Conservation (phyloP, 2,797 vertebrate genomes). For the Tamandua tetradactyla region DNA sequence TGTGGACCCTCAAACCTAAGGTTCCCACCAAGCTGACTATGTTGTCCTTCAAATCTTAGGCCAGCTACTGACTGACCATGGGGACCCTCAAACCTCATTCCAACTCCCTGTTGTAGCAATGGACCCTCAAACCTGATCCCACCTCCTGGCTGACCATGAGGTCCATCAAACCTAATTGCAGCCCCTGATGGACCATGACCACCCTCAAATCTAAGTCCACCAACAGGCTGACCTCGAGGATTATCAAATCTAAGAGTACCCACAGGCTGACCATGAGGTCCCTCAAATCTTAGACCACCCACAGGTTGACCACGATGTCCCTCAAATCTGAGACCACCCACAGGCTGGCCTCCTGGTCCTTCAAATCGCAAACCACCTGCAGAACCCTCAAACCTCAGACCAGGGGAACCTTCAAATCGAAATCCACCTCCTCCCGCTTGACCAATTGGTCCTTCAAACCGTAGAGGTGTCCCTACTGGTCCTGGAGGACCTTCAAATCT, state of each 20-base stretch:
- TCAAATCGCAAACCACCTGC: slow-evolving; percentile 89
- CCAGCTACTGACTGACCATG: slow-evolving; percentile 84
- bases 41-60: slow-evolving; percentile 84
- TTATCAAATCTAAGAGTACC: slow-evolving; percentile 89
- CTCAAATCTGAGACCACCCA: slow-evolving; percentile 87
- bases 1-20: slow-evolving; percentile 90
- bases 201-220: slow-evolving; percentile 91
- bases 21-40: slow-evolving; percentile 86
- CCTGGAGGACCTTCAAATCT: slow-evolving; percentile 84
- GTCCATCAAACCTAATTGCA: slow-evolving; percentile 86
- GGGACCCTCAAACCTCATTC: slow-evolving; percentile 90
- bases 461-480: slow-evolving; percentile 83
- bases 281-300: slow-evolving; percentile 89
- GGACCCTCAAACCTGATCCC: slow-evolving; percentile 87
- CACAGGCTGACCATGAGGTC: slow-evolving; percentile 84
- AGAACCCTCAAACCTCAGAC: slow-evolving; percentile 89
- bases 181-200: slow-evolving; percentile 85
- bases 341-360: slow-evolving; percentile 85
- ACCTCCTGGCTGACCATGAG: slow-evolving; percentile 81
- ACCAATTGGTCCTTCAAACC: slow-evolving; percentile 88
- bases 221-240: slow-evolving; percentile 87
- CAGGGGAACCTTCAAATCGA: slow-evolving; percentile 90
- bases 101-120: slow-evolving; percentile 88
- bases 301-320: slow-evolving; percentile 86
- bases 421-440: slow-evolving; percentile 84